Percentiles rank a stretch among this genome's conserved stretches.
Conservation (phyloP, 1,140 invertebrate species). For the Dinothrombium tinctorium region DNA sequence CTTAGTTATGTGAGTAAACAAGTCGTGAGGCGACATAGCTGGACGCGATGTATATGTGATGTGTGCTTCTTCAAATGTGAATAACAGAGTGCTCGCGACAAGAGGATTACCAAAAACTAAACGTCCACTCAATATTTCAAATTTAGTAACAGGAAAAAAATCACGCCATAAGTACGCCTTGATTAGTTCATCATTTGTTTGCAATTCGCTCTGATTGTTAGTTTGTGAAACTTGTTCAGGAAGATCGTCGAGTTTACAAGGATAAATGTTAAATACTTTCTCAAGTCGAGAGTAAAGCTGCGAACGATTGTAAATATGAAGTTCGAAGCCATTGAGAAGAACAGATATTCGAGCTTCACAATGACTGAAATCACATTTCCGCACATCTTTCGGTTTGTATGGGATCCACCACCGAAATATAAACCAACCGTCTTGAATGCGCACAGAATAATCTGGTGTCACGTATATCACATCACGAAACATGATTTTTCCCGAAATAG, state of each 20-base stretch:
- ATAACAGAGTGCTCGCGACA: conserved; percentile 70
- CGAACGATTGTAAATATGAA: conserved; percentile 86
- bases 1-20: conserved; percentile 89
- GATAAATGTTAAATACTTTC: conserved; percentile 41
- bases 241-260: neutral
- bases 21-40: conserved; percentile 66
- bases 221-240: neutral
- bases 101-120: conserved; percentile 89
- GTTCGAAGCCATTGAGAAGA: conserved; percentile 80
- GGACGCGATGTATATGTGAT: conserved; percentile 86
- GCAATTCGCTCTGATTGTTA: neutral
- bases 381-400: conserved; percentile 69
- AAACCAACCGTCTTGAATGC: conserved; percentile 86
- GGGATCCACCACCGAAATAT: conserved; percentile 90
- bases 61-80: conserved; percentile 81
- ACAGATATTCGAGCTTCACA: conserved; percentile 77
- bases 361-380: conserved; percentile 63
- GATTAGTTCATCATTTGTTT: conserved; percentile 5
- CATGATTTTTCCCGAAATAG: conserved; percentile 93
- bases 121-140: conserved; percentile 68
- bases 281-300: conserved; percentile 66
- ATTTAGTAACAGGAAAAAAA: conserved; percentile 85
- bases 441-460: conserved; percentile 73
- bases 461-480: conserved; percentile 86
- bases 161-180: conserved; percentile 53